Evolutionary conservation across 2,113 vertebrate genomes (phyloP).

Genomic region (Manacus vitellinus): DNA sequence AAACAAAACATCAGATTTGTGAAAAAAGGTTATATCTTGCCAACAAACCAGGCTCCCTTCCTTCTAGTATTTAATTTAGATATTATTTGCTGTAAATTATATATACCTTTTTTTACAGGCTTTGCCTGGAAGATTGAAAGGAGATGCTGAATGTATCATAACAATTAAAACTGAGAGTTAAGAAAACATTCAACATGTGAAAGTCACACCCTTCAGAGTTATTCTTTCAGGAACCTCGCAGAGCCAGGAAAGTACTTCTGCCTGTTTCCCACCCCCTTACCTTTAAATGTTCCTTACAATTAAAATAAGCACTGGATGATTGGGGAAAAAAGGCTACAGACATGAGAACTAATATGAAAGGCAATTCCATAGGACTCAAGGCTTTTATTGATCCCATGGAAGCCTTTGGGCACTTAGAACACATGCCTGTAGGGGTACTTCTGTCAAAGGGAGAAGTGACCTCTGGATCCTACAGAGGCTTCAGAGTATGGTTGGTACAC

Average conservation of each 20-base stretch:
- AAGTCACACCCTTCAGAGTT: not conserved
- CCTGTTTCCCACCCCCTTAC: not conserved
- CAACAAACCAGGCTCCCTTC: not conserved
- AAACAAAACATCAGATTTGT: not conserved
- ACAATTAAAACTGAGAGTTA: not conserved
- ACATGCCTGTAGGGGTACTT: not conserved
- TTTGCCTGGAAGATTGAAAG: not conserved
- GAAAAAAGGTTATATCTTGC: not conserved
- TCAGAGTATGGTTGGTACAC: not conserved
- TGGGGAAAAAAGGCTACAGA: not conserved
- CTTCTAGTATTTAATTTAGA: not conserved
- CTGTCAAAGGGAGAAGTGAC: not conserved
- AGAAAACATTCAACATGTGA: not conserved
- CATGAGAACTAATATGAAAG: not conserved
- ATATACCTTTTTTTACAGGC: not conserved
- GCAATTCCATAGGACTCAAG: not conserved
- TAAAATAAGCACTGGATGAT: not conserved
- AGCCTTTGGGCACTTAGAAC: not conserved
- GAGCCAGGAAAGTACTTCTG: not conserved
- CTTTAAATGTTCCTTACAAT: not conserved
- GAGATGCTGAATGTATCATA: not conserved
- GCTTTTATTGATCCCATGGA: not conserved
- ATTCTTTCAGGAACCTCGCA: not conserved
- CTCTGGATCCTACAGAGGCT: not conserved
- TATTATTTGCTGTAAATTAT: not conserved